These are phyloP conservation scores for Abrostola tripartita DNA, from an alignment of 2,888 invertebrate species.

Conservation along the genomic window DNA sequence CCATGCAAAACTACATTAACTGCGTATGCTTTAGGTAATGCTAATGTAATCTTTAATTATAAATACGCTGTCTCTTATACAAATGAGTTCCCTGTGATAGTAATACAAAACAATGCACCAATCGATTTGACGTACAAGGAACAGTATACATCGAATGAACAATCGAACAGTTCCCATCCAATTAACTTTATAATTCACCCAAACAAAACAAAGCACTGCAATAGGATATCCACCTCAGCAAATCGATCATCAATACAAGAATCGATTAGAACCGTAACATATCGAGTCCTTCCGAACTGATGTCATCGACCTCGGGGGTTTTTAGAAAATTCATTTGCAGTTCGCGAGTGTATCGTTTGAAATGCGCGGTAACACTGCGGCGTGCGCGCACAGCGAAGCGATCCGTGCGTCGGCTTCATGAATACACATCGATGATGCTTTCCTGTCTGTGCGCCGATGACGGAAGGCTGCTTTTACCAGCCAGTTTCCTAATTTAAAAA, in stretches of 20 bases:
- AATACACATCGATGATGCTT: slow-evolving; percentile 84
- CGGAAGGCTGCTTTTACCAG: slow-evolving; percentile 86
- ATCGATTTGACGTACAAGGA: slow-evolving; percentile 23
- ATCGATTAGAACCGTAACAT: slow-evolving; percentile 59
- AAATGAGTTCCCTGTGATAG: slow-evolving; percentile 4
- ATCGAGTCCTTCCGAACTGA: slow-evolving; percentile 50
- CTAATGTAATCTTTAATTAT: neutral
- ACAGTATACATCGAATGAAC: slow-evolving; percentile 24
- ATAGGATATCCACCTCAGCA: slow-evolving; percentile 55
- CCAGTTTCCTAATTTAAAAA: slow-evolving; percentile 86
- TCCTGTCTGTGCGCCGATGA: slow-evolving; percentile 80
- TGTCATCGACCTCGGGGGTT: slow-evolving; percentile 73
- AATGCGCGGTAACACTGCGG: slow-evolving; percentile 81
- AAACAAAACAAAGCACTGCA: slow-evolving; percentile 55
- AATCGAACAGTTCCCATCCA: slow-evolving; percentile 26
- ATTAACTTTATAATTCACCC: slow-evolving; percentile 24
- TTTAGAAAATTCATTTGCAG: slow-evolving; percentile 63
- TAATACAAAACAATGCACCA: slow-evolving; percentile 33
- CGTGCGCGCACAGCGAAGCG: slow-evolving; percentile 71
- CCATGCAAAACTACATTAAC: neutral
- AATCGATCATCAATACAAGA: slow-evolving; percentile 53
- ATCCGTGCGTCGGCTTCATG: slow-evolving; percentile 82
- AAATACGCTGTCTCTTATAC: neutral
- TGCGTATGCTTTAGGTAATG: neutral
- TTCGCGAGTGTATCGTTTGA: slow-evolving; percentile 74